Conservation (phyloP, 2,797 vertebrate genomes). For the Rhabdomys pumilio region DNA sequence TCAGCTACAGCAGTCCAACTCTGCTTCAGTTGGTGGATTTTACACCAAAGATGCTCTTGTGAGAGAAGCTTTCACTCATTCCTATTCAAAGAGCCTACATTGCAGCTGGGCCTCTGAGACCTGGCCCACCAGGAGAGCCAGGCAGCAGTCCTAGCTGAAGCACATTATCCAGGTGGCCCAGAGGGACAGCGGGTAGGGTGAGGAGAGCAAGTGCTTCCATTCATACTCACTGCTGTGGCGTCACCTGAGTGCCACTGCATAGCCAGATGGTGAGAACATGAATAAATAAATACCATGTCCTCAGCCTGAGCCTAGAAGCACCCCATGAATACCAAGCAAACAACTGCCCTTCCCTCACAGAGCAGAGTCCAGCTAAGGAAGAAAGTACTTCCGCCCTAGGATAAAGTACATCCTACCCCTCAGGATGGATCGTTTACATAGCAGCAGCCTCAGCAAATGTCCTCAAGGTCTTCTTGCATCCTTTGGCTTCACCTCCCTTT, state of each 20-base stretch:
- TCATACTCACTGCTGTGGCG: neutral
- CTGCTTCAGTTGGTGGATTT: neutral
- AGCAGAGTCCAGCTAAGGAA: slow-evolving; percentile 20
- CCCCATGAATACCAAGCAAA: neutral
- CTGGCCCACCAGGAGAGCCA: rapidly evolving
- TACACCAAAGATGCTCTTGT: neutral
- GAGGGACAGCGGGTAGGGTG: rapidly evolving
- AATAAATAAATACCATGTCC: neutral
- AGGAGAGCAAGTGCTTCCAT: neutral
- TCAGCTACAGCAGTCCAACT: neutral
- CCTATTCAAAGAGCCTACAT: neutral
- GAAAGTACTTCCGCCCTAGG: neutral
- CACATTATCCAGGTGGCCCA: neutral
- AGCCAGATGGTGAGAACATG: neutral
- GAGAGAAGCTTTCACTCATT: slow-evolving; percentile 9
- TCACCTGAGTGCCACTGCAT: neutral
- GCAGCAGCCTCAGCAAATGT: neutral
- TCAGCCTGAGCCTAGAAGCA: rapidly evolving
- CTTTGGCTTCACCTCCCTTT: neutral
- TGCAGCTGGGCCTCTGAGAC: neutral
- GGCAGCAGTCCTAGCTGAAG: neutral
- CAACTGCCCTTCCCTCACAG: slow-evolving; percentile 46
- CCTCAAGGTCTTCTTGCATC: neutral
- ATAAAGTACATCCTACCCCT: neutral
- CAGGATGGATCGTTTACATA: neutral